A percentile compares a stretch with the other conserved stretches of the same genome.
Evolutionary conservation across 2,113 vertebrate species (phyloP).

Genomic region (Pardalotus punctatus): DNA sequence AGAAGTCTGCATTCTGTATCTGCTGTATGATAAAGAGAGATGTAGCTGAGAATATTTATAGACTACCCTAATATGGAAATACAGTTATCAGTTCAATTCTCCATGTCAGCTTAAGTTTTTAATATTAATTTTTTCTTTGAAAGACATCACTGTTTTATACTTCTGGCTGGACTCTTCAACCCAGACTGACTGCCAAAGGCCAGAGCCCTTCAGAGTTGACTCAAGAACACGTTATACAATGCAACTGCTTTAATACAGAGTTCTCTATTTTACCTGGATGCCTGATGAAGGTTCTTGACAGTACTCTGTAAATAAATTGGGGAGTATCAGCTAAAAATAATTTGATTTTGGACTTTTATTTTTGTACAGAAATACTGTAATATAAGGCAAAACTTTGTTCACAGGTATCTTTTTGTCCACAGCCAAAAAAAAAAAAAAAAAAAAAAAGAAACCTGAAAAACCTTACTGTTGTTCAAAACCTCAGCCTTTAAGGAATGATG

Average conservation of each 20-base stretch:
- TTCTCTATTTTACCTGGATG: slow-evolving; percentile 15
- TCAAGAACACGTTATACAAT: not conserved
- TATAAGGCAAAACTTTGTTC: slow-evolving; percentile 58
- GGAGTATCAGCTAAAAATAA: slow-evolving; percentile 23
- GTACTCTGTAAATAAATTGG: slow-evolving; percentile 67
- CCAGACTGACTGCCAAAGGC: not conserved
- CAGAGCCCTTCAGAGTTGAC: not conserved
- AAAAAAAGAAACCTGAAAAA: not conserved
- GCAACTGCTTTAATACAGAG: slow-evolving; percentile 2
- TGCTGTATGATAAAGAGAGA: slow-evolving; percentile 71
- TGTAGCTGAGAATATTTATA: slow-evolving; percentile 74
- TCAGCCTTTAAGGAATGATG: slow-evolving; percentile 29
- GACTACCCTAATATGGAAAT: slow-evolving; percentile 43
- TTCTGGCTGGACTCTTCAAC: not conserved
- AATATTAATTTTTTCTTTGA: slow-evolving; percentile 51
- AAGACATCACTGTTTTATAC: not conserved
- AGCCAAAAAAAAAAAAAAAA: not conserved
- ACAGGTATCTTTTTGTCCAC: slow-evolving; percentile 29
- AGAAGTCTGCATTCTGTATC: slow-evolving; percentile 60
- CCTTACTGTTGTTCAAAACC: slow-evolving; percentile 31
- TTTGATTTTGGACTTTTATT: slow-evolving; percentile 69
- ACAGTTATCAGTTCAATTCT: slow-evolving; percentile 37
- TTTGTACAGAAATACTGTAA: slow-evolving; percentile 76
- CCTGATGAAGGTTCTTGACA: slow-evolving; percentile 30
- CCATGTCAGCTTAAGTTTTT: slow-evolving; percentile 46